A percentile compares a stretch with the other conserved stretches of the same genome.
phyloP scores from a whole-genome alignment of 2,113 vertebrate species.

The Halichoeres trimaculatus region DNA sequence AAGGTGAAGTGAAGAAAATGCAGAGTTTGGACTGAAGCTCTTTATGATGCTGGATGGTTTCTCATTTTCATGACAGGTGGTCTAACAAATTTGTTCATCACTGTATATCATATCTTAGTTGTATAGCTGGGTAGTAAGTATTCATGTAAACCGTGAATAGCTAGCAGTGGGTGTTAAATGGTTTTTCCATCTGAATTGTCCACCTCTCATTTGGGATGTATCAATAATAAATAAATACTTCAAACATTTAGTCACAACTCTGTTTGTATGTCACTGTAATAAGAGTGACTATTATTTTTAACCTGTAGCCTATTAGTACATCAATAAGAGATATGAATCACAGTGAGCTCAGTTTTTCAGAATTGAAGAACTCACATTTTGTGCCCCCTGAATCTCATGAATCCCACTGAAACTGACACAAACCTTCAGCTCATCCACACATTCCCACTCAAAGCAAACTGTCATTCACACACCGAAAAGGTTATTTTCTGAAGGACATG shows the following conservation, averaged over 20 bases:
- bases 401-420: not conserved
- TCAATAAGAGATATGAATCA: not conserved
- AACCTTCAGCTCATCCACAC: not conserved
- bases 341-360: not conserved
- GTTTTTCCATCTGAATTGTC: too few species aligned
- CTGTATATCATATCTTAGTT: too few species aligned
- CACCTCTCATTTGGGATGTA: too few species aligned
- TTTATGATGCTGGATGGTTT: too few species aligned
- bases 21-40: too few species aligned
- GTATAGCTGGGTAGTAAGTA: too few species aligned
- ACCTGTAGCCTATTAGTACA: not conserved
- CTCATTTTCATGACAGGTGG: too few species aligned
- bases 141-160: too few species aligned
- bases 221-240: not conserved
- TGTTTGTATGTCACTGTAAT: not conserved
- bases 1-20: too few species aligned
- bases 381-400: not conserved
- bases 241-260: not conserved
- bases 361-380: not conserved
- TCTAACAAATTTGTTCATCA: too few species aligned
- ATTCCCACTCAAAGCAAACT: not conserved
- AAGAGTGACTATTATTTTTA: not conserved
- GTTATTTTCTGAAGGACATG: not conserved
- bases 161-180: too few species aligned
- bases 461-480: not conserved